Base-by-base conservation (phyloP, 2,113 vertebrate species). In the Datnioides undecimradiatus region DNA sequence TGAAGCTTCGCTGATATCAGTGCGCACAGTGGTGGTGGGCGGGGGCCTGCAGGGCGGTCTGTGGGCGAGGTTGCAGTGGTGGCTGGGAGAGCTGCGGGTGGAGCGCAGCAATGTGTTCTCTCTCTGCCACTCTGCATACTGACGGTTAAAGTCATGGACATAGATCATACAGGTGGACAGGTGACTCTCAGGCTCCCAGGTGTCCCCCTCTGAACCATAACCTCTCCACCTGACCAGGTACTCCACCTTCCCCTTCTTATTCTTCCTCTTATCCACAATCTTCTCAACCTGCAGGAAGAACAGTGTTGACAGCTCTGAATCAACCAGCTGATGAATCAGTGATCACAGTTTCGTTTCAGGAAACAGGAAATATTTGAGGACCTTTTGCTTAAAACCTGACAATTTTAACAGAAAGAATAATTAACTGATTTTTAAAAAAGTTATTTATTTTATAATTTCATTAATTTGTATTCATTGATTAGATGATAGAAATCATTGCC, bases 211-310 rank as follows among this genome's bases (percentile, higher is more conserved):
- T 0, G 95, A 95, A 21, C 96, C 95, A 0, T 98, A 99, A 69
- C 98, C 98, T 89, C 97, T 95, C 98, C 98, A 99, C 52, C 96
- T 93, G 16, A 99, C 98, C 87, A 99, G 90, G 78, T 99, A 99
- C 79, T 99, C 98, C 13, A 95, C 95, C 92, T 95, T 96, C 51
- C 98, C 98, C 83, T 98, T 99, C 90, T 95, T 97, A 90, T 95
- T 98, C 94, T 95, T 98, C 84, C 97, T 95, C 85, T 96, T 96
- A 84, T 98, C 97, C 88, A 99, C 95, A 49, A 99, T 97, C 72
- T 94, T 93, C 91, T 99, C 98, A 88, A 99, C 98, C 98, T 99
- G 72, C 17, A 59, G 33, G 16, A 17, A 7, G 4, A 46, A n/a
- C n/a, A n/a, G n/a, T n/a, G n/a, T n/a, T n/a, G n/a, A n/a, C n/a